Conservation (phyloP, 2,797 vertebrate species). For the Margarornis squamiger region DNA sequence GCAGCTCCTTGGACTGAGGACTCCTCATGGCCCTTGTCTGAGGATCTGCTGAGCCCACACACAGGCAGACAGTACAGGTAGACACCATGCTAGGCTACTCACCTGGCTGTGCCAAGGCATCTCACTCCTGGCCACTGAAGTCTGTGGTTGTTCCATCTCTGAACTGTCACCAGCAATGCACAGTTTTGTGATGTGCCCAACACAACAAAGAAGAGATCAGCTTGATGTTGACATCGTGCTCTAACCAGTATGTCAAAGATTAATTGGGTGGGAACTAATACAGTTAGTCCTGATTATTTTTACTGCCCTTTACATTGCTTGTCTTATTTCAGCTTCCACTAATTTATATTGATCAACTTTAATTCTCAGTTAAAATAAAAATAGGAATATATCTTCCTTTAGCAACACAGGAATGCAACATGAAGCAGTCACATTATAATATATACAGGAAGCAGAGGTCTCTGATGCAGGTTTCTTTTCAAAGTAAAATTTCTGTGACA, state of each 20-base stretch:
- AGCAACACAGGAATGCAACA: background rate
- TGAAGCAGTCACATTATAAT: background rate
- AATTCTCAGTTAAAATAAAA: background rate
- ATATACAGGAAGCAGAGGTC: background rate
- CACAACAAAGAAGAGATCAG: background rate
- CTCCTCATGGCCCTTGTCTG: background rate
- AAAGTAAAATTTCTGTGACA: background rate
- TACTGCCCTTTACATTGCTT: background rate
- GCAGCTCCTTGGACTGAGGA: background rate
- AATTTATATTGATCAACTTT: background rate
- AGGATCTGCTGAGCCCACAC: background rate
- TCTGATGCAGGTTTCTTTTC: background rate
- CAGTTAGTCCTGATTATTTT: background rate
- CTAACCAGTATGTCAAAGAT: background rate
- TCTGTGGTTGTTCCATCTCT: background rate
- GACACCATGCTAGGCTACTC: background rate
- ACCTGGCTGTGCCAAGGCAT: background rate
- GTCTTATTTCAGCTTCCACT: background rate
- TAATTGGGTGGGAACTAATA: background rate
- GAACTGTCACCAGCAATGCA: rapidly evolving
- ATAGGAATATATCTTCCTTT: background rate
- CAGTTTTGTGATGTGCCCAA: background rate
- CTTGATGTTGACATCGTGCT: background rate
- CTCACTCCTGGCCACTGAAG: background rate
- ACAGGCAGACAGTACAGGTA: too few species aligned